Evolutionary conservation across 2,113 vertebrate species (phyloP), one percentile per base, ranked within the genome.

Genomic region (Odontesthes bonariensis): DNA sequence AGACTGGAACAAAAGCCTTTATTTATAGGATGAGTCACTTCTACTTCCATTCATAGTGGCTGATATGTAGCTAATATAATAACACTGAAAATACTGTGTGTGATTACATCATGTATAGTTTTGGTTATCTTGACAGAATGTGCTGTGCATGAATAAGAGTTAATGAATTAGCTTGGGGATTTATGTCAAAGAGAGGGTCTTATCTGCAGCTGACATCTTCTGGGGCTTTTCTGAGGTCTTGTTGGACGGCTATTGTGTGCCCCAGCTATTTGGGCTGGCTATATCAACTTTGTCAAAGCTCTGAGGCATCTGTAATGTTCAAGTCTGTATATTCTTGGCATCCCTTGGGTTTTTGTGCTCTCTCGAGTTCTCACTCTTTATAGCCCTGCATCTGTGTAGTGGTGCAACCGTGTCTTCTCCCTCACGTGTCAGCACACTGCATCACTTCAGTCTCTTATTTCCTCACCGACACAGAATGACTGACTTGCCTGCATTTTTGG

Each of bases 261-360:
- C 71, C 53, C 71, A 63, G 73, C 79, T 72, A 66, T 77, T 3
- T n/a, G 40, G 33, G 31, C 54, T 33, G 73, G 7, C 68, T 84
- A 56, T 51, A 79, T 80, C 81, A 75, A 78, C 75, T 75, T 61
- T 73, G 71, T 73, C 35, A 55, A 60, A 64, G 80, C 81, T 81
- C 65, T n/a, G 58, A 75, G 65, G 38, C 53, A 27, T 55, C 61
- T 53, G 19, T 40, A 63, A 79, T 89, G 86, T 90, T 89, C 86
- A 82, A 59, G 69, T 57, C 73, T 69, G 80, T 74, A 40, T 79
- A 66, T 81, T 79, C 42, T 61, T 46, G 11, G 42, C 73, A 85
- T 77, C 80, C 69, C 56, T 5, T 83, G 74, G 90, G 73, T 66
- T 55, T 57, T 33, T 19, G 6, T 42, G 33, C 44, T 11, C 70